phyloP scores from a whole-genome alignment of 2,113 vertebrate genomes.

The Dasypus novemcinctus region DNA sequence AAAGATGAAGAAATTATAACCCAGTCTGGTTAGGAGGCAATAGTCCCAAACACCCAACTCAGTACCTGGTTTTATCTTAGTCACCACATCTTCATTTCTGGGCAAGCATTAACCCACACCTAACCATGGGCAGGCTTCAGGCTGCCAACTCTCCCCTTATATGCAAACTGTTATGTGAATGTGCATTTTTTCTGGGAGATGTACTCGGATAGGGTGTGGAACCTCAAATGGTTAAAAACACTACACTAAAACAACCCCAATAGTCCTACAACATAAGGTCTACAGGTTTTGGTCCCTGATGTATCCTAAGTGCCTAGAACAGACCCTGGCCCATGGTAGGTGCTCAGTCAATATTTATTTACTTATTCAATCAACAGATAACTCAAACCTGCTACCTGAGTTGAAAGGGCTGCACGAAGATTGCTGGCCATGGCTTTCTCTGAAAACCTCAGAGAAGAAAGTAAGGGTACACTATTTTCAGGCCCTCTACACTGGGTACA shows the following conservation, averaged over 20 bases:
- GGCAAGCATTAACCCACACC: constrained; percentile 15
- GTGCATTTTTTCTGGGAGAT: not conserved
- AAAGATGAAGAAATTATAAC: constrained; percentile 14
- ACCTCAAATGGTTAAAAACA: not conserved
- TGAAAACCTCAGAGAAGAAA: not conserved
- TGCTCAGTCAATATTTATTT: not conserved
- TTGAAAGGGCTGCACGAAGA: not conserved
- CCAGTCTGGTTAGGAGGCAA: not conserved
- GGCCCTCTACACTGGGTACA: not conserved
- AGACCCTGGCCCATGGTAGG: not conserved
- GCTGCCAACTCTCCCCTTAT: not conserved
- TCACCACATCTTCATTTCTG: not conserved
- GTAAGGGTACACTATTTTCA: not conserved
- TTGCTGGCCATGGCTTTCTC: constrained; percentile 2
- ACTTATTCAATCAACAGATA: not conserved
- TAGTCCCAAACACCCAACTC: not conserved
- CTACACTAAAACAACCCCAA: not conserved
- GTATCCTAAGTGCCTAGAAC: not conserved
- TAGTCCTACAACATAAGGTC: not conserved
- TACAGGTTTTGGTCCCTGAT: not conserved
- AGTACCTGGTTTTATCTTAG: not conserved
- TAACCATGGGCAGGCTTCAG: not conserved
- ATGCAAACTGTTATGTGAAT: not conserved
- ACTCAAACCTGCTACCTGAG: not conserved
- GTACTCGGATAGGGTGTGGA: not conserved